Conservation (phyloP, 2,797 vertebrate genomes). For the Nannoperca obscura region DNA sequence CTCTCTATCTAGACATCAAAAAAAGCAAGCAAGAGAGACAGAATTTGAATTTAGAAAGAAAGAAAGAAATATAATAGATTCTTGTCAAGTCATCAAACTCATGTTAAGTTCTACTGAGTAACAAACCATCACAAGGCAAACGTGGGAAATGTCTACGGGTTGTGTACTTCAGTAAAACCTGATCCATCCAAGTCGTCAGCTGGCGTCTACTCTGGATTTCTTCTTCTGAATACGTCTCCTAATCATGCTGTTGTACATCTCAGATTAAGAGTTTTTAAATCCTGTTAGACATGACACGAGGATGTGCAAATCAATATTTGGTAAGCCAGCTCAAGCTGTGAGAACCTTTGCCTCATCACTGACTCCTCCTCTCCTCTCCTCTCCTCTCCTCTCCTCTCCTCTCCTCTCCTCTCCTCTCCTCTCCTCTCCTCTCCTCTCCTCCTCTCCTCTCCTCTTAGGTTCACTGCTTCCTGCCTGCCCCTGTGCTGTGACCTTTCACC, state of each 20-base stretch:
- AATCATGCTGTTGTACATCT: conserved; percentile 54
- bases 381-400: conserved; percentile 14
- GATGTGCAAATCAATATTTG: conserved; percentile 62
- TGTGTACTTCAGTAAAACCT: conserved; percentile 33
- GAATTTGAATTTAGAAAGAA: too few species aligned
- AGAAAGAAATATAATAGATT: background rate
- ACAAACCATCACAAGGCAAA: background rate
- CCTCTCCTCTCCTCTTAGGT: conserved; percentile 16
- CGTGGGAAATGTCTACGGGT: background rate
- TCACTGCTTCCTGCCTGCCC: conserved; percentile 27
- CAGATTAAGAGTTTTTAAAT: conserved; percentile 63
- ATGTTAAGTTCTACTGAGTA: background rate
- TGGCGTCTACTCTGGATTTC: conserved; percentile 19
- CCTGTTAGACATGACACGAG: conserved; percentile 58
- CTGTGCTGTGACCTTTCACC: conserved; percentile 58
- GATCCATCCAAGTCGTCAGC: conserved; percentile 12
- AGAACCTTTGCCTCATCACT: conserved; percentile 46
- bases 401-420: conserved; percentile 13
- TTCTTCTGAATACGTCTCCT: conserved; percentile 30
- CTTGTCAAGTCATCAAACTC: background rate
- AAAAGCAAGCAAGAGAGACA: background rate
- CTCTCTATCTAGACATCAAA: background rate
- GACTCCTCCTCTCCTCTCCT: conserved; percentile 5
- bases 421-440: conserved; percentile 8
- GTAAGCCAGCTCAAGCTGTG: conserved; percentile 60